Evolutionary conservation across 2,113 vertebrate genomes (phyloP).

Genomic region (Sphaerodactylus townsendi): DNA sequence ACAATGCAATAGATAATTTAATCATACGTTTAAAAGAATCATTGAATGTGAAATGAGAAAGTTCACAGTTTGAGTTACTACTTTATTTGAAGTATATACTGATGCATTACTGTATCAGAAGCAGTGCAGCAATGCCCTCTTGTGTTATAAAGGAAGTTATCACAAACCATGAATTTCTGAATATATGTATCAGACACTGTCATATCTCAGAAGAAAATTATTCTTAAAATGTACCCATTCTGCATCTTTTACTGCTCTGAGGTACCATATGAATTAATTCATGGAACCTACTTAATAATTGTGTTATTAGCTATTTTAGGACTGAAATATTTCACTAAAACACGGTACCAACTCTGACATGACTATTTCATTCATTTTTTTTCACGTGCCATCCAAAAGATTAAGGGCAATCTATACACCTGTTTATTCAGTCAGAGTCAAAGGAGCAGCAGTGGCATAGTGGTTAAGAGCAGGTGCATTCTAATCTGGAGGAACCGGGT

Average conservation of each 20-base stretch:
- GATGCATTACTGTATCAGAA: rapidly evolving
- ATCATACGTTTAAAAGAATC: neutral
- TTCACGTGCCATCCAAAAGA: no score
- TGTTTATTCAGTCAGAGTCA: neutral
- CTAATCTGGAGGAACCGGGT: no score
- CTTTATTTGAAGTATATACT: rapidly evolving
- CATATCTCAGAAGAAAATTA: rapidly evolving
- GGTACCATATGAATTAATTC: neutral
- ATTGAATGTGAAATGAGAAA: no score
- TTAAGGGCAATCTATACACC: neutral
- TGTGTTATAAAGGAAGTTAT: slow-evolving; percentile 26
- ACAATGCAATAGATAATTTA: neutral
- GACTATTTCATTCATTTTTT: neutral
- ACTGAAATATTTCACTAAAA: neutral
- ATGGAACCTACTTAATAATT: neutral
- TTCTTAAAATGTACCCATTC: neutral
- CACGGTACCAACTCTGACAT: neutral
- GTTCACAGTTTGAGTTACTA: neutral
- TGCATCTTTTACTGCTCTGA: neutral
- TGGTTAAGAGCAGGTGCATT: no score
- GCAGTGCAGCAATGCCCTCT: slow-evolving; percentile 62
- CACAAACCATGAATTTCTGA: rapidly evolving
- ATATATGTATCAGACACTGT: rapidly evolving
- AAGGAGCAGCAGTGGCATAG: no score
- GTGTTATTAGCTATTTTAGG: neutral